Evolutionary conservation across 2,797 vertebrate species (phyloP).

Genomic region (Dicrostonyx torquatus): DNA sequence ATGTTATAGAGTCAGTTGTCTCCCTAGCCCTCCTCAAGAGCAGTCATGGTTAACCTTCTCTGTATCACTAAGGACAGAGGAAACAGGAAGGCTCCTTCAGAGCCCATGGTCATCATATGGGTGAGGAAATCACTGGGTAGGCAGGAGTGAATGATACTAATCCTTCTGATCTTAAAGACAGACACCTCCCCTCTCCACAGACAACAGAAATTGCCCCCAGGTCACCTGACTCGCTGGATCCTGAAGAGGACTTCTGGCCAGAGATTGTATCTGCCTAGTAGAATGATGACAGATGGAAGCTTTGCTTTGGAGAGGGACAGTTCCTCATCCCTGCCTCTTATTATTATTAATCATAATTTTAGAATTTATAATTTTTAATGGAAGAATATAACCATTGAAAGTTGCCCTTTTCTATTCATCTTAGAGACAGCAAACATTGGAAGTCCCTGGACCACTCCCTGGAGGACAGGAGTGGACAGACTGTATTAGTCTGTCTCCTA

Average conservation of each 20-base stretch:
- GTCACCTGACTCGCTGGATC: not conserved
- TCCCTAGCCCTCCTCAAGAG: not conserved
- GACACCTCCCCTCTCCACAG: not conserved
- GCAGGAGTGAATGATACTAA: not conserved
- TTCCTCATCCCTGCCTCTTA: not conserved
- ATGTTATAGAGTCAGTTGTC: not conserved
- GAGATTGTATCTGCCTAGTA: not conserved
- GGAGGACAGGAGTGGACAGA: not conserved
- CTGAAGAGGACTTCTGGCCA: not conserved
- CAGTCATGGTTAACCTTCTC: not conserved
- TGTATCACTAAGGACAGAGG: not conserved
- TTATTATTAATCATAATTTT: not conserved
- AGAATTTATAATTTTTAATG: not conserved
- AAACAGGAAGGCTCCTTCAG: not conserved
- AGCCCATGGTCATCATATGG: not conserved
- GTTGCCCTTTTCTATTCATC: not conserved
- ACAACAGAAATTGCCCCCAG: constrained; percentile 47
- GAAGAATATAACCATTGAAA: not conserved
- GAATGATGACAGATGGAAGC: not conserved
- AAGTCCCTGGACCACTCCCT: not conserved
- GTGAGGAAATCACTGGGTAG: not conserved
- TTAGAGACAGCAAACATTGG: not conserved
- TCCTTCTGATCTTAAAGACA: not conserved
- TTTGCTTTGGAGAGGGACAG: not conserved
- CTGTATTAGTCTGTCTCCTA: not conserved